These are phyloP conservation scores for Argyrosomus regius DNA, from an alignment of 2,797 vertebrate species.

Conservation along the genomic window DNA sequence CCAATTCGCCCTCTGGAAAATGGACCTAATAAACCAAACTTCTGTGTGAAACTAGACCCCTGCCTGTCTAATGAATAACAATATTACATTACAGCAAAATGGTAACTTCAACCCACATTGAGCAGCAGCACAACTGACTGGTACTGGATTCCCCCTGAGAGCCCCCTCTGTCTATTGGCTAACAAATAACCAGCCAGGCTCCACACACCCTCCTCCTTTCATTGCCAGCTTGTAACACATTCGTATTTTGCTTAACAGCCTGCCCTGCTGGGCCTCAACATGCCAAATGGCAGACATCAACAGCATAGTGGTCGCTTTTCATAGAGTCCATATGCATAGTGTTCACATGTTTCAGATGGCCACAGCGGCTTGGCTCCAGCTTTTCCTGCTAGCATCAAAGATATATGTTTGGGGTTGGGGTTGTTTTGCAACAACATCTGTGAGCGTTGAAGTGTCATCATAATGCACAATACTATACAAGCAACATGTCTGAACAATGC, in stretches of 20 bases:
- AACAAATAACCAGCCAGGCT: constrained; percentile 45
- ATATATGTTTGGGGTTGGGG: constrained; percentile 1
- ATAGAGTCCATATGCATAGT: constrained; percentile 60
- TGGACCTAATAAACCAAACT: constrained; percentile 26
- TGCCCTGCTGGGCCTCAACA: constrained; percentile 63
- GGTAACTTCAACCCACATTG: constrained; percentile 14
- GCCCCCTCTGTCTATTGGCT: constrained; percentile 41
- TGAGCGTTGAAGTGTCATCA: constrained; percentile 50
- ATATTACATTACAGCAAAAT: constrained; percentile 26
- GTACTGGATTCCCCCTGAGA: constrained; percentile 2
- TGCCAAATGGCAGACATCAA: constrained; percentile 57
- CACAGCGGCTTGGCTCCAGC: constrained; percentile 26
- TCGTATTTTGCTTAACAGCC: constrained; percentile 61
- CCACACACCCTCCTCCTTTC: constrained; percentile 12
- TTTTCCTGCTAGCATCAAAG: constrained; percentile 21
- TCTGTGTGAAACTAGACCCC: constrained; percentile 9
- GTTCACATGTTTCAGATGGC: constrained; percentile 39
- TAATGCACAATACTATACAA: constrained; percentile 37
- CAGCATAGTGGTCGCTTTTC: constrained; percentile 54
- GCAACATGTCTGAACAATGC: constrained; percentile 45
- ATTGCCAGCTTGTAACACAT: constrained; percentile 49
- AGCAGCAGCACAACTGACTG: constrained; percentile 32
- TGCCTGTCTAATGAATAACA: constrained; percentile 22
- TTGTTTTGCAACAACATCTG: constrained; percentile 58
- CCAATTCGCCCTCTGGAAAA: constrained; percentile 29